These are phyloP conservation scores for Speoplatyrhinus poulsoni DNA, from an alignment of 2,113 vertebrate species.

Conservation along the genomic window DNA sequence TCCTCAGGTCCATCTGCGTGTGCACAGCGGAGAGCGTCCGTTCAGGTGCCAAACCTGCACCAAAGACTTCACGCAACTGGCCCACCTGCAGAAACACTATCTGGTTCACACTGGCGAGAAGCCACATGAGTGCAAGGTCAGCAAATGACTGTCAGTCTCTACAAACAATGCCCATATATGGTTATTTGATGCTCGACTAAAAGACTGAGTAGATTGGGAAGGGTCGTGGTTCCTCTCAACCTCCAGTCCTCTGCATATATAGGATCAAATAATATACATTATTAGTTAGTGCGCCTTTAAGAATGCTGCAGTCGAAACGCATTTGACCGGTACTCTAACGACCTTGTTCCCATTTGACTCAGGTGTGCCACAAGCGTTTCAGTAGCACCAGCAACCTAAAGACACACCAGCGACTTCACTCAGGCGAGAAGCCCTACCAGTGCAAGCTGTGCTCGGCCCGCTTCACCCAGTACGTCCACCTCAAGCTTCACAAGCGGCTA, in stretches of 20 bases:
- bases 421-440: slow-evolving; percentile 80
- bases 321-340: neutral
- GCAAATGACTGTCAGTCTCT: neutral
- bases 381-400: slow-evolving; percentile 97
- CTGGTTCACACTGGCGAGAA: slow-evolving; percentile 97
- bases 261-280: neutral
- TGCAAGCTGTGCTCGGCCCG: slow-evolving; percentile 92
- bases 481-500: slow-evolving; percentile 92
- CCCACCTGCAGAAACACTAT: slow-evolving; percentile 97
- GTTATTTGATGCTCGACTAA: too few species aligned
- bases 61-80: slow-evolving; percentile 93
- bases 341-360: neutral
- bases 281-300: neutral
- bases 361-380: slow-evolving; percentile 94
- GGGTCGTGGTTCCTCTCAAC: too few species aligned
- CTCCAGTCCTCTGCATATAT: too few species aligned
- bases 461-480: slow-evolving; percentile 92
- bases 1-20: slow-evolving; percentile 90
- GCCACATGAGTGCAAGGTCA: slow-evolving; percentile 92
- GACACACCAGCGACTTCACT: slow-evolving; percentile 89
- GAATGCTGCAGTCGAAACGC: neutral
- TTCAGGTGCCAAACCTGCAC: slow-evolving; percentile 93
- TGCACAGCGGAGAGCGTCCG: slow-evolving; percentile 94
- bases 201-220: too few species aligned
- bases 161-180: slow-evolving; percentile 18